phyloP scores from a whole-genome alignment of 2,113 vertebrate genomes.

The Psettodes erumei region DNA sequence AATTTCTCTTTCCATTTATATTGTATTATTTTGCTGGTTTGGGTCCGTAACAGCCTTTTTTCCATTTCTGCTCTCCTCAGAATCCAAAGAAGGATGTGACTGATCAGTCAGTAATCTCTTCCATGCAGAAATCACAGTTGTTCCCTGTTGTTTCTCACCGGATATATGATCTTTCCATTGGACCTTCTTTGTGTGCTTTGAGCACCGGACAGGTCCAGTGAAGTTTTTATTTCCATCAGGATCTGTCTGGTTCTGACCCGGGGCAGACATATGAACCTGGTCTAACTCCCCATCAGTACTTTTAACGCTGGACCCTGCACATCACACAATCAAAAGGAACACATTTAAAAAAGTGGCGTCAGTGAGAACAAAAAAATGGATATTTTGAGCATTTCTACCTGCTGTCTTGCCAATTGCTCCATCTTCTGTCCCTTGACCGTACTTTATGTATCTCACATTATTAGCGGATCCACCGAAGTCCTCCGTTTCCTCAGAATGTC shows the following conservation, averaged over 20 bases:
- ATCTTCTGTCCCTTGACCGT: neutral
- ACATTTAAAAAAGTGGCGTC: no score
- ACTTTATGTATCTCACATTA: constrained; percentile 1
- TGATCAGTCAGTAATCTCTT: neutral
- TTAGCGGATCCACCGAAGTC: neutral
- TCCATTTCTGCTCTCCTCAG: neutral
- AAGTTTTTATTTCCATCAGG: constrained; percentile 24
- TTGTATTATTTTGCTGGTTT: neutral
- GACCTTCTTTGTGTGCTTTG: constrained; percentile 28
- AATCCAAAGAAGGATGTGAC: no score
- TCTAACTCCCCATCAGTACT: neutral
- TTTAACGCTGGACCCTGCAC: constrained; percentile 11
- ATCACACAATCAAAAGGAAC: constrained; percentile 3
- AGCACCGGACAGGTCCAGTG: neutral
- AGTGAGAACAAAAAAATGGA: neutral
- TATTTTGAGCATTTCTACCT: neutral
- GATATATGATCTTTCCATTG: constrained; percentile 7
- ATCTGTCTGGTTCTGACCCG: constrained; percentile 9
- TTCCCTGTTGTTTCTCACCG: constrained; percentile 40
- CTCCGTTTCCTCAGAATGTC: constrained; percentile 6
- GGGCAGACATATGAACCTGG: neutral
- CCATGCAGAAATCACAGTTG: neutral
- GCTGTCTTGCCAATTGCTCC: constrained; percentile 22
- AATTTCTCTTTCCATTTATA: no score
- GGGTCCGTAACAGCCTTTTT: neutral